These are phyloP conservation scores for Euwallacea fornicatus DNA, from an alignment of 1,140 invertebrate genomes.

Conservation along the genomic window DNA sequence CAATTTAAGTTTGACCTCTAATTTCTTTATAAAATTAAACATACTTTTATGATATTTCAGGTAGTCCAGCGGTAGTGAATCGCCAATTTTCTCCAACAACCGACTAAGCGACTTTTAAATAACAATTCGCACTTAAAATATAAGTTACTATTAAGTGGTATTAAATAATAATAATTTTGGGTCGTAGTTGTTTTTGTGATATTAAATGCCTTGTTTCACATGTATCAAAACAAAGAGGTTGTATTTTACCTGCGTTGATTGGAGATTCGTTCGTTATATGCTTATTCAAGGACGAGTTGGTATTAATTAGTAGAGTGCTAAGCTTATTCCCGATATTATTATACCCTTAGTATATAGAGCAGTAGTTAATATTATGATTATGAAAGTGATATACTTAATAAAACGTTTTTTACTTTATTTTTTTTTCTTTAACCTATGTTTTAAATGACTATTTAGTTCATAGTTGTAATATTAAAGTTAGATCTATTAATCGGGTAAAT, in stretches of 20 bases:
- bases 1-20: neutral
- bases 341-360: conserved; percentile 32
- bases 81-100: neutral
- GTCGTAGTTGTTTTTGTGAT: conserved; percentile 30
- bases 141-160: too few species aligned
- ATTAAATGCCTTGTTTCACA: conserved; percentile 31
- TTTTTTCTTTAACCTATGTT: too few species aligned
- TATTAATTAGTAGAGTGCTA: conserved; percentile 30
- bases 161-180: too few species aligned
- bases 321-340: conserved; percentile 37
- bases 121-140: too few species aligned
- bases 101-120: neutral
- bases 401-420: too few species aligned
- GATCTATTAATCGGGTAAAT: too few species aligned
- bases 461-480: too few species aligned
- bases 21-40: neutral
- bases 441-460: too few species aligned
- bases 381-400: too few species aligned
- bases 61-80: neutral
- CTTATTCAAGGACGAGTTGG: conserved; percentile 35
- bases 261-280: too few species aligned
- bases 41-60: conserved; percentile 3
- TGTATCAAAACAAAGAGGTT: conserved; percentile 36
- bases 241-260: conserved; percentile 3
- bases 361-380: too few species aligned